Evolutionary conservation across 1,140 invertebrate genomes (phyloP).

Genomic region (Hyles vespertilio): DNA sequence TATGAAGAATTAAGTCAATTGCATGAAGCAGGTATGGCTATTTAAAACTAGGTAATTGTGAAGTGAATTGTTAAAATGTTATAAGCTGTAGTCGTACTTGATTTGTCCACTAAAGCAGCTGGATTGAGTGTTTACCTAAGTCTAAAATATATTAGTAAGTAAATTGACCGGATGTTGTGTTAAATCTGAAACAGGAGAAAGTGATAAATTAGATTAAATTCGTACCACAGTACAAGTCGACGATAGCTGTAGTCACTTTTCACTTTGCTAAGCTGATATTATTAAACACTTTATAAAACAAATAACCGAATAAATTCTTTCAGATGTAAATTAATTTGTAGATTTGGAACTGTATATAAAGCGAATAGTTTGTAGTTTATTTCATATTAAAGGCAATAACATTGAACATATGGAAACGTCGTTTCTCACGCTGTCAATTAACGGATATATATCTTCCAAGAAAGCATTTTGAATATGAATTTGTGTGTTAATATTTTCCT

Average conservation of each 20-base stretch:
- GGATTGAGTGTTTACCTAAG: too few relatives aligned
- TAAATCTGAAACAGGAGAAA: not conserved
- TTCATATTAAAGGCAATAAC: constrained; percentile 17
- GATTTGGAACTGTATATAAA: constrained; percentile 18
- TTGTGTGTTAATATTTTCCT: too few relatives aligned
- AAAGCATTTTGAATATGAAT: not conserved
- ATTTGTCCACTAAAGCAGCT: too few relatives aligned
- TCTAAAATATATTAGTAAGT: too few relatives aligned
- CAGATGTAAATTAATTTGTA: constrained; percentile 14
- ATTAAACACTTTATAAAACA: constrained; percentile 11
- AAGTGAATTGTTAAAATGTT: too few relatives aligned
- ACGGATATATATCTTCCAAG: constrained; percentile 3
- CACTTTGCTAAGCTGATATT: constrained; percentile 13
- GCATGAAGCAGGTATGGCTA: too few relatives aligned
- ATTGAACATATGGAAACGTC: constrained; percentile 4
- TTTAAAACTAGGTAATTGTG: too few relatives aligned
- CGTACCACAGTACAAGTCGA: constrained; percentile 7
- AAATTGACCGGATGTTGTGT: too few relatives aligned
- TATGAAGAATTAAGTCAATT: too few relatives aligned
- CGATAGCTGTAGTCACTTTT: constrained; percentile 15
- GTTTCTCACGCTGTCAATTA: constrained; percentile 23
- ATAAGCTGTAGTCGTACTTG: too few relatives aligned
- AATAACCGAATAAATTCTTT: constrained; percentile 8
- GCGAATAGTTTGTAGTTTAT: constrained; percentile 10
- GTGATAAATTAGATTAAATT: not conserved